These are phyloP conservation scores for Pitta sordida DNA, from an alignment of 2,113 vertebrate species.

Conservation along the genomic window DNA sequence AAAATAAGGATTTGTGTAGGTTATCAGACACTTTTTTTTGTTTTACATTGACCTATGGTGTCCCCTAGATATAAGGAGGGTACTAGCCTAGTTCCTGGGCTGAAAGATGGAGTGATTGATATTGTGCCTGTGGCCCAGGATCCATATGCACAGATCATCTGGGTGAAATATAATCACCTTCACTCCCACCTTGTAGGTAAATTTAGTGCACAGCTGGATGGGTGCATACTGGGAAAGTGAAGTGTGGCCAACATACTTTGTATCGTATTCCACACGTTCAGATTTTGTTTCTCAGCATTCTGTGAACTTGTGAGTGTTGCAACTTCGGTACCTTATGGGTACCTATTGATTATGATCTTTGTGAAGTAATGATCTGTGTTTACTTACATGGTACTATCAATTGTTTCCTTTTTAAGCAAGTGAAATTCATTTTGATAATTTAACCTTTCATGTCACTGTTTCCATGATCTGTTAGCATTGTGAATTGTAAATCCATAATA, in stretches of 20 bases:
- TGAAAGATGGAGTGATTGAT: neutral
- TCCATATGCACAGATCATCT: neutral
- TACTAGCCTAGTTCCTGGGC: neutral
- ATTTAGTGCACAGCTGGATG: neutral
- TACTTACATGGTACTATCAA: neutral
- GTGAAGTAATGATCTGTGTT: neutral
- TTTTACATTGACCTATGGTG: neutral
- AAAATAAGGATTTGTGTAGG: neutral
- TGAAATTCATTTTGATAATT: conserved; percentile 15
- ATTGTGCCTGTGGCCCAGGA: neutral
- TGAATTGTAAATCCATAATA: conserved; percentile 17
- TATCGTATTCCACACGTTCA: neutral
- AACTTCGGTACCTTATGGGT: neutral
- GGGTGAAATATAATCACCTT: neutral
- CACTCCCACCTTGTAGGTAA: neutral
- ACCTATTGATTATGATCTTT: neutral
- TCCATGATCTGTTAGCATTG: neutral
- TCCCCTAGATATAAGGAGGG: neutral
- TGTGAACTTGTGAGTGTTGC: neutral
- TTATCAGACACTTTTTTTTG: neutral
- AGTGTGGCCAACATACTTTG: neutral
- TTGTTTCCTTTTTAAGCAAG: neutral
- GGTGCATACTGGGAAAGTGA: neutral
- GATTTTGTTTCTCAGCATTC: neutral
- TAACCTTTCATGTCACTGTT: neutral